Evolutionary conservation across 2,888 invertebrate genomes (phyloP), one percentile per base, ranked within the genome.

Genomic region (Perdita meconis): DNA sequence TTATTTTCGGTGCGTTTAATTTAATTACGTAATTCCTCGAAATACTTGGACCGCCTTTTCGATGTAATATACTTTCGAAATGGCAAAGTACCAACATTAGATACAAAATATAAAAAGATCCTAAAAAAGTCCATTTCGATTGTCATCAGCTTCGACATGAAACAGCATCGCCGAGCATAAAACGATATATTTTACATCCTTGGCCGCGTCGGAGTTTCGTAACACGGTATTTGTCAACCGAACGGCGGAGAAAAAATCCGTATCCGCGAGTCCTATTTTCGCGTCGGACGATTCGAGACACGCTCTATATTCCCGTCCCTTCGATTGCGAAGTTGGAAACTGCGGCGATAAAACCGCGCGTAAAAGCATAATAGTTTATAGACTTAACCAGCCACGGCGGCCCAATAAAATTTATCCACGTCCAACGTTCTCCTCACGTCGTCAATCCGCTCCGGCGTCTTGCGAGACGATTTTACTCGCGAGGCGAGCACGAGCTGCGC

Each of bases 301-400:
- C 40, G 63, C 59, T 56, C 55, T 59, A 13, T 13, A 56, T 57
- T 57, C 57, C 57, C 53, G 77, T 36, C 63, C 47, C 22, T 42
- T 40, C 76, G 65, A 34, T 66, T 61, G 66, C 47, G 71, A 67
- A 76, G 80, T 73, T 72, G 68, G 76, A 65, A 81, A 81, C 77
- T 70, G 81, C 73, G 42, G 55, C 65, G 78, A 85, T 85, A 85
- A 85, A 87, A 81, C 70, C 51, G 76, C 64, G 78, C 87, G 82
- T 87, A 82, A 85, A 86, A 86, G 79, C 78, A 77, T 85, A 80
- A 85, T 83, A 83, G 87, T 83, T 85, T 80, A 85, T 81, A 78
- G 86, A 80, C 74, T 82, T 67, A 77, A 81, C 79, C 78, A 77
- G 70, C 73, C 59, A 82, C 75, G 26, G 67, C 59, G 65, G 78